Base-by-base conservation (phyloP, 2,888 invertebrate genomes). In the Myopa testacea region DNA sequence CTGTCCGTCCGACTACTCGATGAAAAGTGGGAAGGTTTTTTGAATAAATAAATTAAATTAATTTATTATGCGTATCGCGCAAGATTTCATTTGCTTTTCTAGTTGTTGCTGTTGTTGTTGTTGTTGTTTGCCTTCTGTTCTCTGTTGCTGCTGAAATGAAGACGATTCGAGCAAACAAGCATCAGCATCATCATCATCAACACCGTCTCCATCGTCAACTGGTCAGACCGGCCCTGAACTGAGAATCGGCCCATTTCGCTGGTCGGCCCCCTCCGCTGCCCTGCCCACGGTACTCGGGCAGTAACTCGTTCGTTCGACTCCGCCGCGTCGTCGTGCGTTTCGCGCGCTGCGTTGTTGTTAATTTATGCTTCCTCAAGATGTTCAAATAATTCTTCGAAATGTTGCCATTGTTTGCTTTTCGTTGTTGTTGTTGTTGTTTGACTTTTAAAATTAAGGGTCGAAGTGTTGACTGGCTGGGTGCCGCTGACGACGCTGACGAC, bases 1-100 rank as follows among this genome's bases (percentile, higher is more conserved):
- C 67, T 19, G 38, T 37, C 5, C 68, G 8, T n/a, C 68, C 58
- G 58, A n/a, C 55, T 55, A 8, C 62, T 60, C 40, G 60, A 52
- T 70, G 71, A 76, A 70, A 76, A 71, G 71, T 63, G 71, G 76
- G 72, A 67, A 70, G 69, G 45, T 62, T 38, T 65, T 38, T 73
- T 68, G 74, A 55, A 74, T 74, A 78, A 78, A 78, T 78, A 78
- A 78, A 78, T 78, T 55, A 60, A 50, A 74, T n/a, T 50, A 73
- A 78, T 78, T 78, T 78, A 78, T 78, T 78, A 74, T 78, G 78
- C 78, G 78, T 78, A 78, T 69, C 78, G 74, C 74, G 62, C 74
- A 60, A 73, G 63, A 74, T 52, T 62, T 65, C 65, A 38, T 34
- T 65, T 4, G 37, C 34, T 65, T 14, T 12, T 63, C 62, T 63